Base-by-base conservation (phyloP, 1,140 invertebrate species). In the Sinella curviseta region DNA sequence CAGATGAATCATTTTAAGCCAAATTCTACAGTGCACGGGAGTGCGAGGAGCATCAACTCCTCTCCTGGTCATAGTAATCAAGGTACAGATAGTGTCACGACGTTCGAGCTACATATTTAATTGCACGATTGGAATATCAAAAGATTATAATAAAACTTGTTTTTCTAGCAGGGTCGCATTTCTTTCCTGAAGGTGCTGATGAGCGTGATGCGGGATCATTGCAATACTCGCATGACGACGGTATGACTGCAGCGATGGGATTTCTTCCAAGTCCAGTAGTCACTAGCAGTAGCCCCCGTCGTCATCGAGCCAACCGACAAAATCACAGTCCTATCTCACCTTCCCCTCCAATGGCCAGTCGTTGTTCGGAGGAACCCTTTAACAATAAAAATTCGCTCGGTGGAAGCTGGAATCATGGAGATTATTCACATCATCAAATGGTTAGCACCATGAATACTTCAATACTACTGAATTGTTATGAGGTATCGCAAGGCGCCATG, bases 1-100 rank as follows among this genome's bases (percentile, higher is more conserved):
- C 65, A 60, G 39, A 30, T 70, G 12, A 70, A 30, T 70, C 65
- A 70, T 14, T 70, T 70, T 30, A 70, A 70, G 54, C 74, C 78
- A 77, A 77, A 79, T 34, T 78, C 77, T 28, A 78, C 77, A 26
- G 77, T 78, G 24, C 65, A 74, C 55, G 39, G 77, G 1, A 35
- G 65, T 33, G 14, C 65, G 34, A 33, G 48, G 30, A 78, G 77
- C 55, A 36, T 55, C n/a, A 74, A 70, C n/a, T 74, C 39, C 31
- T 78, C 77, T 1, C 78, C 75, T 4, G 26, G 39, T 12, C 39
- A 60, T 35, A 79, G 75, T 26, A 70, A 70, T 65, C 35, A 65
- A 70, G 75, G 78, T 77, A 30, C 57, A 60, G 14, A 60, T 60
- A 48, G 39, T 48, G 4, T 4, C 39, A 8, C 39, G 4, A 8